Evolutionary conservation across 2,888 invertebrate genomes (phyloP), one percentile per base, ranked within the genome.

Genomic region (Tenodera sinensis): DNA sequence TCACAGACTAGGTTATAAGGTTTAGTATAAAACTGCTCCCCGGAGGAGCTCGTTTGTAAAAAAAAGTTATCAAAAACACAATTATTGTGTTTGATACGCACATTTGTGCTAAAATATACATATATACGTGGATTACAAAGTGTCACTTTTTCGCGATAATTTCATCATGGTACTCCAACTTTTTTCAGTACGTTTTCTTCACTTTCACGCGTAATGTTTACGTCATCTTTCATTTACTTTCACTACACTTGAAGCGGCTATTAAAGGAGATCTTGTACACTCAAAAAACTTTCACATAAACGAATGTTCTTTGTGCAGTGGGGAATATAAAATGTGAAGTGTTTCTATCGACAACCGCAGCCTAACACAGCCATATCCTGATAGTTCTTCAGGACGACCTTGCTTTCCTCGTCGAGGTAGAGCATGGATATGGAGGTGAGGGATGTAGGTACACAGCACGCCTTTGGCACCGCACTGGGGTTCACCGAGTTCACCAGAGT

Each of bases 351-450:
- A 95, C 99, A 99, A 90, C 99, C 99, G 94, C 99, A 99, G 90
- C 98, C 98, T 92, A 97, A 96, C 91, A 99, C 99, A 92, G 98
- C 97, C 99, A 99, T 99, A 94, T 99, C 99, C 94, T 98, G 97
- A 94, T 99, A 99, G 94, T 98, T 99, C 94, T 99, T 99, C 92
- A 99, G 96, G 93, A 99, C 98, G 92, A 99, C 98, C 94, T 98
- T 98, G 93, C 97, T 97, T 93, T 97, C 96, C 94, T 98, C 97
- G 94, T 99, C 98, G 93, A 98, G 95, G 94, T 99, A 99, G 91
- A 99, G 96, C 97, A 99, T 98, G 90, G 99, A 98, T 92, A 99
- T 98, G 91, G 98, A 96, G 91, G 97, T 97, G 91, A 99, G 96
- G 93, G 98, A 97, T 90, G 98, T 99, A 85, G 99, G 99, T 90